Evolutionary conservation across 2,888 invertebrate genomes (phyloP).

Genomic region (Eupeodes luniger): DNA sequence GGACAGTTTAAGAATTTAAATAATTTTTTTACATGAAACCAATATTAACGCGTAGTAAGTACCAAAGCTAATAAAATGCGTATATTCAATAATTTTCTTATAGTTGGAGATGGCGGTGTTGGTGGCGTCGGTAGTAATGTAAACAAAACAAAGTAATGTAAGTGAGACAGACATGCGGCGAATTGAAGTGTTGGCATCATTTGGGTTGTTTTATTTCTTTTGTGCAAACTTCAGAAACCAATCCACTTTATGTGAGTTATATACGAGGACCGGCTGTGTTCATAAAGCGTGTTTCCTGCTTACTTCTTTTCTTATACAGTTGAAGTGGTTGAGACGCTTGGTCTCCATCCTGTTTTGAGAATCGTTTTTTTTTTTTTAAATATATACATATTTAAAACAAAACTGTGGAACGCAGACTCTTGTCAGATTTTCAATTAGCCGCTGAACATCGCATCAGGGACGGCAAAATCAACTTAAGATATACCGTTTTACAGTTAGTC

Average conservation of each 20-base stretch:
- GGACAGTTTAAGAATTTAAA: too few relatives aligned
- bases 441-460: not conserved
- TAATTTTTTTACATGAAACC: not conserved
- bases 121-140: not conserved
- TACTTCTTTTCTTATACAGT: constrained; percentile 9
- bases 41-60: not conserved
- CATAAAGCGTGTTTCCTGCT: constrained; percentile 50
- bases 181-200: constrained; percentile 33
- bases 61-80: not conserved
- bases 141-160: constrained; percentile 45
- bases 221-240: constrained; percentile 6
- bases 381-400: too few relatives aligned
- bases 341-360: constrained; percentile 7
- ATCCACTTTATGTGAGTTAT: not conserved
- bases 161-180: constrained; percentile 31
- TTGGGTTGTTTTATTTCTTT: constrained; percentile 24
- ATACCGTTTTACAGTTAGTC: constrained; percentile 12
- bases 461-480: not conserved
- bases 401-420: not conserved
- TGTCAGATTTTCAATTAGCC: not conserved
- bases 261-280: constrained; percentile 47
- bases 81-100: not conserved
- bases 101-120: not conserved
- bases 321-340: constrained; percentile 25
- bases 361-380: not conserved